Evolutionary conservation across 1,140 invertebrate species (phyloP), one percentile per base, ranked within the genome.

Genomic region (Venustaconcha ellipsiformis): DNA sequence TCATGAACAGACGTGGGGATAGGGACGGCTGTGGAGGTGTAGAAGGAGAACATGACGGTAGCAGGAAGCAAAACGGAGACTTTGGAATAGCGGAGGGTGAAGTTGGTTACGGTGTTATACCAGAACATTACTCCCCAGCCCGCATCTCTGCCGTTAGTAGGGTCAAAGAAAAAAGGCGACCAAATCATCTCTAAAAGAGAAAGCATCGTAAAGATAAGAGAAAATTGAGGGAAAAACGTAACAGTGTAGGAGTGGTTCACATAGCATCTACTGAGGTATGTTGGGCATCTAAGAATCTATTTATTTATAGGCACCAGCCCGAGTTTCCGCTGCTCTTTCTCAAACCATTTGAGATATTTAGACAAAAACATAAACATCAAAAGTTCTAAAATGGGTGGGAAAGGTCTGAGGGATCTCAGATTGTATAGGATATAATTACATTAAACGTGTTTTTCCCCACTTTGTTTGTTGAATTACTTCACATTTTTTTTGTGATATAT

Each of bases 161-260:
- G 67, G 82, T 86, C 11, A 91, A 91, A 77, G 91, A 92, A 63
- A 92, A 92, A 80, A 78, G 88, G 57, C 82, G 92, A 83, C 89
- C 91, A 68, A 92, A 91, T 81, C 92, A 92, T 76, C 86, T 92
- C 77, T 92, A 92, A 82, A 87, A 93, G 84, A 92, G 91, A 26
- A 92, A 92, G 81, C 80, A 88, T 80, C 92, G 90, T 75, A 91
- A 93, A 66, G 93, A 93, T 82, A 90, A 93, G 72, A 89, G 92
- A 82, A 93, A 93, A 85, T 87, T 93, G 55, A 87, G 93, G 77
- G 93, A 93, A 82, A 93, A 93, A 79, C 85, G 93, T 74, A 88
- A 93, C 74, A 93, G 92, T 80, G 93, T 93, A 56, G 93, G 93
- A 60, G 92, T 93, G 20, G 92, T 93, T 23, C 93, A 93, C 85